Evolutionary conservation across 1,140 invertebrate genomes (phyloP).

Genomic region (Papilio polytes): DNA sequence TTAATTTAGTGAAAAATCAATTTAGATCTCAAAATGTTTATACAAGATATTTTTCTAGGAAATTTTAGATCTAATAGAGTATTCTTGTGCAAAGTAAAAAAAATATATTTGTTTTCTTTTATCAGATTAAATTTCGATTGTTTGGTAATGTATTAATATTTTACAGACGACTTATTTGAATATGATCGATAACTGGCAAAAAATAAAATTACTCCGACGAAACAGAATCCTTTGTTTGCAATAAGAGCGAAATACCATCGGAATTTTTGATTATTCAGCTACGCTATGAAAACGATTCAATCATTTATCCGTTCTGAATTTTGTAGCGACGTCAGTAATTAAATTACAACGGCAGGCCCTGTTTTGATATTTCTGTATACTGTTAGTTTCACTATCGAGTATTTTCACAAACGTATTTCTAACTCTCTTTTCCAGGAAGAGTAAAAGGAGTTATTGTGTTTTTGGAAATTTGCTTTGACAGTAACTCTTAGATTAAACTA

Average conservation of each 20-base stretch:
- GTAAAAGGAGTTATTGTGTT: not conserved
- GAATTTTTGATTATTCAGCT: not conserved
- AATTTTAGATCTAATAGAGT: no score
- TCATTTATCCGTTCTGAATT: not conserved
- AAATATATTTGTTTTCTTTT: no score
- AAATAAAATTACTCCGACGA: not conserved
- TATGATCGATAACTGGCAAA: not conserved
- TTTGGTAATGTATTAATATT: not conserved
- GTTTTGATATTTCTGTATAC: not conserved
- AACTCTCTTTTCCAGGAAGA: not conserved
- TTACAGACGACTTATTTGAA: not conserved
- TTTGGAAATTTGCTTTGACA: not conserved
- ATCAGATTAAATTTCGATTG: no score
- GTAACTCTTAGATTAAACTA: no score
- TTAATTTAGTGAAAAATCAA: not conserved
- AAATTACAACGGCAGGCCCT: not conserved
- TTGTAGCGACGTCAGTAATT: not conserved
- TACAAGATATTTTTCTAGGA: no score
- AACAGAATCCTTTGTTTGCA: slow-evolving; percentile 12
- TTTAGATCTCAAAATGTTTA: no score
- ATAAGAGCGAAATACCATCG: not conserved
- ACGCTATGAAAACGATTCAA: not conserved
- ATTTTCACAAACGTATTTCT: not conserved
- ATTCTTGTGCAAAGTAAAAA: no score
- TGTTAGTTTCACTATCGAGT: not conserved